Evolutionary conservation across 2,888 invertebrate genomes (phyloP), one percentile per base, ranked within the genome.

Genomic region (Cosmorhoe ocellata): DNA sequence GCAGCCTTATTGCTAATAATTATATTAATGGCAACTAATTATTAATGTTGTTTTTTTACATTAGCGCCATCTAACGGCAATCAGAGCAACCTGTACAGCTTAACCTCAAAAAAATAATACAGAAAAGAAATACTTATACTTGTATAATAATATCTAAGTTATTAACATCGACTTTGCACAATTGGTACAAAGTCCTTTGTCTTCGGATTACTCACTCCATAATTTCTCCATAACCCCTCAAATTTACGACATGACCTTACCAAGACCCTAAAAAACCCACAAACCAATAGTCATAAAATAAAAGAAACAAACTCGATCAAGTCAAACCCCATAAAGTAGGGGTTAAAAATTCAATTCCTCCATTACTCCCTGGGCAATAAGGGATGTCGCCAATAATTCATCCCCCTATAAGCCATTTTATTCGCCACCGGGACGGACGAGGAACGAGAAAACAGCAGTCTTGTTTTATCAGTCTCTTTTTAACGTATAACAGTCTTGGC

Each of bases 341-440:
- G 61, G 56, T 59, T 58, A 57, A 61, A 61, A 59, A 57, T 61
- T 59, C 59, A 61, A 59, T 61, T 59, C 53, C 34, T 48, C 58
- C 43, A 45, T 59, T 59, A 59, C 50, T 51, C 61, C 57, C 59
- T n/a, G 18, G 51, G 56, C 57, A 60, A 60, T 57, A 61, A 59
- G 55, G 53, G 57, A 58, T 51, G 58, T 51, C 50, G 51, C 39
- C 59, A 38, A 59, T 59, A 61, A 56, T 56, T 61, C 59, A 61
- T 61, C 51, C 49, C 36, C 40, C 40, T 51, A 32, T 2, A 22
- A 12, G 36, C n/a, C 22, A 18, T 33, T 53, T 53, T 53, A 40
- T 32, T 3, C 2, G 4, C 9, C 0, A 10, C n/a, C 42, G 43
- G 32, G 22, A 24, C 11, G 43, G 37, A 2, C 4, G 30, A 34